phyloP scores from a whole-genome alignment of 2,888 invertebrate species.

The Vannuccia rotundouncinata region DNA sequence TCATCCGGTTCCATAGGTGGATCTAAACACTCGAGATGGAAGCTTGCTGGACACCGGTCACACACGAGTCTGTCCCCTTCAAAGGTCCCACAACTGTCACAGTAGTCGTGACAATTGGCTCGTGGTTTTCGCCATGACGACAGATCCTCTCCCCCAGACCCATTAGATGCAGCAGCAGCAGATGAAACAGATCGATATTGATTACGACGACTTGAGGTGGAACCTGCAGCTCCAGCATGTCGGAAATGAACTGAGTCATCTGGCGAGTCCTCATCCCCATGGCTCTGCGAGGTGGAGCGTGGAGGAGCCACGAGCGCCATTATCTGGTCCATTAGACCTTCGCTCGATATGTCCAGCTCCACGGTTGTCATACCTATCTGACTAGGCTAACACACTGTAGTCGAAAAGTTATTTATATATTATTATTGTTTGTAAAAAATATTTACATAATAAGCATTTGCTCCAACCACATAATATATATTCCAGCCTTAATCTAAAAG shows the following conservation, averaged over 20 bases:
- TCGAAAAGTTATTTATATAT: no score
- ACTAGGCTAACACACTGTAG: no score
- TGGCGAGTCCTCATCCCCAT: neutral
- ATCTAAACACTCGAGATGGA: conserved; percentile 89
- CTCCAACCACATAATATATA: no score
- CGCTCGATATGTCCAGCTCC: neutral
- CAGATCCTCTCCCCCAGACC: neutral
- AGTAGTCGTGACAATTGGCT: conserved; percentile 72
- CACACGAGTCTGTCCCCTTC: conserved; percentile 91
- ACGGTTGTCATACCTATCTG: neutral
- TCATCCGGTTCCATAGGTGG: conserved; percentile 82
- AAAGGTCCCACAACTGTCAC: conserved; percentile 80
- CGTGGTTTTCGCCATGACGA: conserved; percentile 62
- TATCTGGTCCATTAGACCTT: neutral
- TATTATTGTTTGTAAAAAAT: no score
- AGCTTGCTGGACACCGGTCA: conserved; percentile 88
- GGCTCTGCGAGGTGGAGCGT: neutral
- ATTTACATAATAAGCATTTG: no score
- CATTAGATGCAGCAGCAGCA: neutral
- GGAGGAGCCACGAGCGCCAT: neutral
- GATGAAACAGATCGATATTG: neutral
- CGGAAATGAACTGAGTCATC: neutral
- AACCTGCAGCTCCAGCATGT: neutral
- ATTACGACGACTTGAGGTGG: neutral
- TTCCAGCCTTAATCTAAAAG: no score